Base-by-base conservation (phyloP, 2,113 vertebrate species). In the Erpornis zantholeuca region DNA sequence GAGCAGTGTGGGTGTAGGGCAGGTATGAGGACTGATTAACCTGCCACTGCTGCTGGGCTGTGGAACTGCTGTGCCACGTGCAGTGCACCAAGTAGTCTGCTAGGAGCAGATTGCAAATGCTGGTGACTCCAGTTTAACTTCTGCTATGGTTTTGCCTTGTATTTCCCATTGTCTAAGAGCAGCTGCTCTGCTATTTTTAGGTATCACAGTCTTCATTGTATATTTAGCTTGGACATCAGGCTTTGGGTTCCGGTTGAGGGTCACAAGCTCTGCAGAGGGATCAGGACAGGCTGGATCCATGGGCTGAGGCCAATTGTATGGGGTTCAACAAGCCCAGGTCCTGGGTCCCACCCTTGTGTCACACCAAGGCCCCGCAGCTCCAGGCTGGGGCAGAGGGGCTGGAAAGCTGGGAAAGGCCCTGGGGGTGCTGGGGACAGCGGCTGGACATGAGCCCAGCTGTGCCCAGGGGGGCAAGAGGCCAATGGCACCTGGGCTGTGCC, bases 231-330 rank as follows among this genome's bases (percentile, higher is more conserved):
- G 5, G 13, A n/a, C 3, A 3, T 64, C 35, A 44, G 40, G 38
- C 31, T 81, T 76, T 89, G 44, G 68, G n/a, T 64, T 86, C 33
- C 63, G 12, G 29, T 29, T 40, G 47, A 69, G 18, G 36, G 36
- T 42, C 45, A 59, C 53, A 52, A 68, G 7, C 45, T 52, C 36
- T 77, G 45, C 72, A 52, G 27, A 60, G 45, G 53, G 36, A 15
- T 44, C 63, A 15, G 63, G 45, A 35, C 36, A 33, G 71, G 36
- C 63, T 68, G 63, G 17, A 59, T 27, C 33, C 21, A 36, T 50
- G 53, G 61, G 36, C 17, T 1, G 0, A 42, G 25, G 11, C 14
- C 21, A 59, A 0, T 10, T 2, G 2, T 49, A 0, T 49, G 15
- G 2, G 31, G 9, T 7, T 49, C 31, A 18, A 6, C 17, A 31